Evolutionary conservation across 2,888 invertebrate genomes (phyloP).

Genomic region (Cataglyphis cursor): DNA sequence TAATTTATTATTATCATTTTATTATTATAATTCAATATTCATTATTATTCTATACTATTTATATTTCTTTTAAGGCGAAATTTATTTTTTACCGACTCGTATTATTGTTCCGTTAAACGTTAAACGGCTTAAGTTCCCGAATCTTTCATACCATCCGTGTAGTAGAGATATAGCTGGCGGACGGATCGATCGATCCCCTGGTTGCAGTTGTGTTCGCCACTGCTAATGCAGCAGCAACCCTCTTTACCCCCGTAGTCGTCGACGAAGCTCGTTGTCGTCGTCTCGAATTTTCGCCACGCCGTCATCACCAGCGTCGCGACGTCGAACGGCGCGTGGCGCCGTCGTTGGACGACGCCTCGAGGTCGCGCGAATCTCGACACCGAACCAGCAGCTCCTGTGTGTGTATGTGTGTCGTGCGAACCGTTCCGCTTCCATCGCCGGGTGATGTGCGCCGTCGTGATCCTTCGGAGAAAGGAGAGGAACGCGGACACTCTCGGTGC

Average conservation of each 20-base stretch:
- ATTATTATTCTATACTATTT: background rate
- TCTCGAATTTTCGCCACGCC: conserved; percentile 59
- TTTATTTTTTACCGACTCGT: conserved; percentile 35
- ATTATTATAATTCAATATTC: background rate
- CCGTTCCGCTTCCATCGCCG: conserved; percentile 10
- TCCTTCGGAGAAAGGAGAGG: conserved; percentile 5
- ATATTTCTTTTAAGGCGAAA: background rate
- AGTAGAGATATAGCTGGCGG: background rate
- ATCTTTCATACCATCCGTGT: background rate
- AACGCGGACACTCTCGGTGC: conserved; percentile 57
- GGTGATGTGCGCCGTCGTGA: conserved; percentile 10
- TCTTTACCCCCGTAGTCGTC: conserved; percentile 65
- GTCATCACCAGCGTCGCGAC: conserved; percentile 66
- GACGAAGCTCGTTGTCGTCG: background rate
- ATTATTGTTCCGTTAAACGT: background rate
- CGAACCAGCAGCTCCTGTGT: conserved; percentile 43
- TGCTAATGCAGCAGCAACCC: conserved; percentile 72
- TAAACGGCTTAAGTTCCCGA: background rate
- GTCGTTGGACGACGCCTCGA: conserved; percentile 75
- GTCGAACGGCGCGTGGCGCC: conserved; percentile 76
- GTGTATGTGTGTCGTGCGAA: conserved; percentile 22
- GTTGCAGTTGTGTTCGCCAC: conserved; percentile 23
- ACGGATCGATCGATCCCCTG: conserved; percentile 9
- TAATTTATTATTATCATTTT: background rate
- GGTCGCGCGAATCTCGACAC: conserved; percentile 64